These are phyloP conservation scores for Linurgus olivaceus DNA, from an alignment of 2,797 vertebrate species.

Conservation along the genomic window DNA sequence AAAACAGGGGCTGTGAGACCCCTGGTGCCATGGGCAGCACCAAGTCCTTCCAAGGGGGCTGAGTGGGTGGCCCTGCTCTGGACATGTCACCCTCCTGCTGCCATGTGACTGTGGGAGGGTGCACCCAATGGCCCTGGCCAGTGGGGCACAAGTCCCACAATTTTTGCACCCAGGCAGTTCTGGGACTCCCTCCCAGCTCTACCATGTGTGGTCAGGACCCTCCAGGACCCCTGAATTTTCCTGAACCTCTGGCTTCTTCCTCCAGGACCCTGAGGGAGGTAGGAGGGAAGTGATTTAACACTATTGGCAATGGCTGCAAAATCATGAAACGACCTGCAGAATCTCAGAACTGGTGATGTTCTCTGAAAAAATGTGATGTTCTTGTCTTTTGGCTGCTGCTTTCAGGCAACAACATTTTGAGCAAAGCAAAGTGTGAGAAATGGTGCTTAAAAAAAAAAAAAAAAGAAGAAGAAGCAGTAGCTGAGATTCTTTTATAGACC, in stretches of 20 bases:
- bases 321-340: not conserved
- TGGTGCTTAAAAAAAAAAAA: not conserved
- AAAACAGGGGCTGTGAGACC: accelerated
- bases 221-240: not conserved
- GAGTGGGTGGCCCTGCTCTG: not conserved
- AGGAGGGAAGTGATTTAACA: conserved; percentile 16
- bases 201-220: not conserved
- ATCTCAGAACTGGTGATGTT: not conserved
- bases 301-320: not conserved
- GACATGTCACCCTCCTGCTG: not conserved
- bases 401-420: not conserved
- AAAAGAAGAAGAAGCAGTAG: not conserved
- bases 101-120: not conserved
- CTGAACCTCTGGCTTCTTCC: not conserved
- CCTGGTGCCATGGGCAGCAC: not conserved
- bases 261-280: not conserved
- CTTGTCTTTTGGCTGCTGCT: conserved; percentile 19
- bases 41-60: accelerated
- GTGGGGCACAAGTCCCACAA: not conserved
- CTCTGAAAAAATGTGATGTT: not conserved
- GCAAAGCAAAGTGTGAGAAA: not conserved
- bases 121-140: not conserved
- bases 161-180: not conserved
- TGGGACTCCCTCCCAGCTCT: not conserved
- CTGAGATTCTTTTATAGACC: not conserved